Evolutionary conservation across 2,888 invertebrate genomes (phyloP).

Genomic region (Oithona nana): DNA sequence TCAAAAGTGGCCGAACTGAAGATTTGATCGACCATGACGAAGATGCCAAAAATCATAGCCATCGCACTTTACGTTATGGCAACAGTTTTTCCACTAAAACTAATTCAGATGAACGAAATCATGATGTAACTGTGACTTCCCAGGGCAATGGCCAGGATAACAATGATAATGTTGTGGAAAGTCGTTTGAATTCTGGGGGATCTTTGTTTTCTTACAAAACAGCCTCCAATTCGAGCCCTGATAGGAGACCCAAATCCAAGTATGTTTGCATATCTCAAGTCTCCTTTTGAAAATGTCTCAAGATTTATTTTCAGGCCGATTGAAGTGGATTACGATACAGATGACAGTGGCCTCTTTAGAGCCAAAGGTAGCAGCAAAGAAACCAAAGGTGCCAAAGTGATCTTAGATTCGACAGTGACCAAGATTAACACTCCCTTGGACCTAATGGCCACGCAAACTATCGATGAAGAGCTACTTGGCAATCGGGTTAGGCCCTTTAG

Average conservation of each 20-base stretch:
- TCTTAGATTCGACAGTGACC: background rate
- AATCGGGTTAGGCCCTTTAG: too few species aligned
- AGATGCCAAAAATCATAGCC: background rate
- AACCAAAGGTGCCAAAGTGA: background rate
- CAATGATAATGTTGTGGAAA: background rate
- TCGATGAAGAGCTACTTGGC: background rate
- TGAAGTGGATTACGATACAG: slow-evolving; percentile 8
- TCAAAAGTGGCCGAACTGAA: background rate
- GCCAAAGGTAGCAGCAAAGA: background rate
- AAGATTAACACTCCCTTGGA: slow-evolving; percentile 7
- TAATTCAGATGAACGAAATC: background rate
- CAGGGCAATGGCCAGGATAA: background rate
- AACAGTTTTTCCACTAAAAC: background rate
- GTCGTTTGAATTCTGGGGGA: too few species aligned
- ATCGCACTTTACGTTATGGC: background rate
- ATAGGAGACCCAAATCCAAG: background rate
- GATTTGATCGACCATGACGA: background rate
- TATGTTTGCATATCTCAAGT: background rate
- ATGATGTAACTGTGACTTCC: background rate
- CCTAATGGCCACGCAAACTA: background rate
- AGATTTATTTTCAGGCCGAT: background rate
- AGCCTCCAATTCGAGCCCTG: background rate
- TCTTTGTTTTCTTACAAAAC: background rate
- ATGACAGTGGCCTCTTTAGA: background rate
- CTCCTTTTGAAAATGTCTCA: background rate